These are phyloP conservation scores for Delia radicum DNA, from an alignment of 1,140 invertebrate genomes.

Conservation along the genomic window DNA sequence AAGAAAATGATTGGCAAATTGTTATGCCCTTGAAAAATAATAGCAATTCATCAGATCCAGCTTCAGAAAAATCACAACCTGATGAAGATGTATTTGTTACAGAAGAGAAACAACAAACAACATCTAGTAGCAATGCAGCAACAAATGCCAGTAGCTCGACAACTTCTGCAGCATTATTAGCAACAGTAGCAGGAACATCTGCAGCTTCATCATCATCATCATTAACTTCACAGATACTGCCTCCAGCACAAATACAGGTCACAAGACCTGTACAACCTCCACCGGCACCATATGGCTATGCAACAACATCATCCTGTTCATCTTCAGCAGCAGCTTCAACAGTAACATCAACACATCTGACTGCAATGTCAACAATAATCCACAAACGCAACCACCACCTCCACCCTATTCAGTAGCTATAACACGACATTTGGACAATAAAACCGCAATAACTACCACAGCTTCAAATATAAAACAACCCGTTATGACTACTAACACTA, in stretches of 20 bases:
- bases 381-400: constrained; percentile 19
- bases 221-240: neutral
- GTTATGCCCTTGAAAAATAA: constrained; percentile 45
- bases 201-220: too few species aligned
- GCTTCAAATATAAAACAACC: neutral
- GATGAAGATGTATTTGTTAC: constrained; percentile 50
- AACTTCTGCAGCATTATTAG: neutral
- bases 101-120: constrained; percentile 32
- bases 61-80: constrained; percentile 46
- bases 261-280: neutral
- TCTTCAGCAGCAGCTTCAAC: neutral
- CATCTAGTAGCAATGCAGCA: constrained; percentile 28
- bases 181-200: too few species aligned
- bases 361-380: neutral
- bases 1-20: constrained; percentile 54
- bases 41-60: constrained; percentile 51
- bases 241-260: neutral
- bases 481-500: neutral
- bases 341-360: neutral
- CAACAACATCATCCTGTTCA: constrained; percentile 9
- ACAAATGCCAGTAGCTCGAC: neutral
- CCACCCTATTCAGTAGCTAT: constrained; percentile 30
- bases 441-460: neutral
- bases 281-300: neutral
- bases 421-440: constrained; percentile 26